Evolutionary conservation across 2,797 vertebrate species (phyloP), one percentile per base, ranked within the genome.

Genomic region (Diplodus sargus): DNA sequence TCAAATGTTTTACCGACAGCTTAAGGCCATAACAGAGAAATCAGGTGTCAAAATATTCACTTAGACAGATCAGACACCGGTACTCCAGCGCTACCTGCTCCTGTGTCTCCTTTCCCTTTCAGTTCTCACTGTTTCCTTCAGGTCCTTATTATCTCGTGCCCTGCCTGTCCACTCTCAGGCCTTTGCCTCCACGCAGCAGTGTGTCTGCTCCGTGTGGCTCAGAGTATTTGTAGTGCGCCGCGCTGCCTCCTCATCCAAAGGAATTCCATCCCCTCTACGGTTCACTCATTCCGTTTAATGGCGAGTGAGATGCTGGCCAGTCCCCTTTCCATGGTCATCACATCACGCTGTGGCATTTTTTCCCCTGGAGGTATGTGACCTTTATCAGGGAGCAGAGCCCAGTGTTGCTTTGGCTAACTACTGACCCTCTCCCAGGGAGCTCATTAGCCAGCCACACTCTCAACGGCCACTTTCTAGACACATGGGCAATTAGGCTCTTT

Each of bases 381-480:
- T 94, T 94, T 94, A 92, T 83, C 87, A 85, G 59, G 70, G 85
- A 93, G 89, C 82, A 81, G 79, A 89, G 80, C 84, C 88, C 81
- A 52, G 61, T 84, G 84, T 89, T 90, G 74, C 91, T 79, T 78
- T 39, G 22, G 88, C 90, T 90, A 92, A 92, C 90, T 88, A 87
- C 85, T 80, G 82, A 79, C 85, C 85, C 89, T 87, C 85, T 92
- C 89, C 47, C 73, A 66, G 90, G 83, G 84, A 89, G 88, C 92
- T 94, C 92, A 93, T 94, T 94, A 94, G 83, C 85, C 78, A 81
- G 68, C 77, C 78, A 77, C 74, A 82, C 82, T 91, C 79, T 89
- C 87, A 82, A 82, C 65, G 54, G 85, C 70, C 89, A 89, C 87
- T 90, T 90, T 84, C 81, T 71, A 82, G 84, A 93, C 87, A 90